Percentiles rank a stretch among this genome's conserved stretches.
phyloP scores from a whole-genome alignment of 92 coral and sea anemone genomes.

The Paragorgia papillata region DNA sequence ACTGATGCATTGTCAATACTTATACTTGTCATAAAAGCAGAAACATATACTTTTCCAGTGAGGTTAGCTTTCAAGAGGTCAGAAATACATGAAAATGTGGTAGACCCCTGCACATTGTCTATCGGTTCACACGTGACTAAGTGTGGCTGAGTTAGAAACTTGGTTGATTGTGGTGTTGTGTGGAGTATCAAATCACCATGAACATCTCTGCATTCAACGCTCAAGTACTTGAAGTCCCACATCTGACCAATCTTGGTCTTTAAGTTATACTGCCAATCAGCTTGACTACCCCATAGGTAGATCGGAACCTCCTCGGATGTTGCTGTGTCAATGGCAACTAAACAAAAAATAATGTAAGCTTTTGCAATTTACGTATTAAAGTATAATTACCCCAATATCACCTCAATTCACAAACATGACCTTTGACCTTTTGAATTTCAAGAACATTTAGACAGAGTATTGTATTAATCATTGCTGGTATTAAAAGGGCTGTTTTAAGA shows the following conservation, averaged over 20 bases:
- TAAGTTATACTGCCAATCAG: constrained; percentile 67
- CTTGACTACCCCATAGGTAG: constrained; percentile 85
- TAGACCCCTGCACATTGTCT: constrained; percentile 9
- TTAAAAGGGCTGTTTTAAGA: too few relatives aligned
- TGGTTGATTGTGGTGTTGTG: constrained; percentile 82
- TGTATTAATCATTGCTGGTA: too few relatives aligned
- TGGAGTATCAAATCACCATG: constrained; percentile 58
- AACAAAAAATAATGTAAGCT: not conserved
- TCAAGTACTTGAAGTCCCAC: constrained; percentile 77
- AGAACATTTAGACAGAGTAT: too few relatives aligned
- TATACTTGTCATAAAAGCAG: constrained; percentile 52
- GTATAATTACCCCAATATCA: too few relatives aligned
- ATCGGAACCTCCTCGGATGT: constrained; percentile 63
- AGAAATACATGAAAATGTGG: constrained; percentile 50
- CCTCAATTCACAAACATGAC: too few relatives aligned
- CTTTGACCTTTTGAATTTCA: too few relatives aligned
- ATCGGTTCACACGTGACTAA: constrained; percentile 35
- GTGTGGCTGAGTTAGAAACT: constrained; percentile 46
- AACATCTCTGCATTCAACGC: constrained; percentile 60
- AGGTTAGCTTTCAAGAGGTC: constrained; percentile 72
- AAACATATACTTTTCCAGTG: constrained; percentile 66
- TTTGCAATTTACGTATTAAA: too few relatives aligned
- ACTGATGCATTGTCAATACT: constrained; percentile 34
- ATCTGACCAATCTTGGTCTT: constrained; percentile 68
- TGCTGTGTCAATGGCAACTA: constrained; percentile 59